Conservation (phyloP, 2,113 vertebrate genomes). For the Micronycteris hirsuta region DNA sequence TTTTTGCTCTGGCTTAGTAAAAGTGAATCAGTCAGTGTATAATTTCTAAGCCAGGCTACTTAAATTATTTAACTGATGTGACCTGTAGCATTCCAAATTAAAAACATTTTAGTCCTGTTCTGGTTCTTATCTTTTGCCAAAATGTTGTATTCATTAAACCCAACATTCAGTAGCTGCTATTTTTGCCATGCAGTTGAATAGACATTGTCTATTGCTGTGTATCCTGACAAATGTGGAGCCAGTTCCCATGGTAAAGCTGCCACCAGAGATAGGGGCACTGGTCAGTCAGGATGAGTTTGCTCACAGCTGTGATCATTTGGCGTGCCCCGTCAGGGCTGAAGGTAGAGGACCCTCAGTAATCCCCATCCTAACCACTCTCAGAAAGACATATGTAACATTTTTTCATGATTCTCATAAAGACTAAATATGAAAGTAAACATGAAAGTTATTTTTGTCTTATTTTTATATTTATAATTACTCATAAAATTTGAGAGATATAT, state of each 20-base stretch:
- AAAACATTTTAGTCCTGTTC: not conserved
- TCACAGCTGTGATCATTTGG: not conserved
- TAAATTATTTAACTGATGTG: slow-evolving; percentile 12
- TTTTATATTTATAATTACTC: not conserved
- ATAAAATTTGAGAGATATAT: not conserved
- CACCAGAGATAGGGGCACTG: too few species aligned
- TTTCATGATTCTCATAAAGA: not conserved
- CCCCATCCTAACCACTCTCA: not conserved
- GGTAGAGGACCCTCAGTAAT: not conserved
- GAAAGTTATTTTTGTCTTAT: not conserved
- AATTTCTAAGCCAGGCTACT: not conserved
- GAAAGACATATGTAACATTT: not conserved
- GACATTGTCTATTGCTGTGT: not conserved
- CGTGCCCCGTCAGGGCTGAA: not conserved
- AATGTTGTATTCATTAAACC: not conserved
- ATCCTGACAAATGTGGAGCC: not conserved
- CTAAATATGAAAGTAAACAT: not conserved
- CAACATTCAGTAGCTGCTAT: not conserved
- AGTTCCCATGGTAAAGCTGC: fast-evolving
- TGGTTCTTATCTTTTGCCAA: not conserved
- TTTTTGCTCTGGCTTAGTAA: slow-evolving; percentile 17
- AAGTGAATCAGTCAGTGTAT: not conserved
- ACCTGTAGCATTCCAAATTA: not conserved
- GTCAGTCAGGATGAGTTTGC: not conserved
- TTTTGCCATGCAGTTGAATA: not conserved